Conservation (phyloP, 1,140 invertebrate species). For the Uloborus diversus region DNA sequence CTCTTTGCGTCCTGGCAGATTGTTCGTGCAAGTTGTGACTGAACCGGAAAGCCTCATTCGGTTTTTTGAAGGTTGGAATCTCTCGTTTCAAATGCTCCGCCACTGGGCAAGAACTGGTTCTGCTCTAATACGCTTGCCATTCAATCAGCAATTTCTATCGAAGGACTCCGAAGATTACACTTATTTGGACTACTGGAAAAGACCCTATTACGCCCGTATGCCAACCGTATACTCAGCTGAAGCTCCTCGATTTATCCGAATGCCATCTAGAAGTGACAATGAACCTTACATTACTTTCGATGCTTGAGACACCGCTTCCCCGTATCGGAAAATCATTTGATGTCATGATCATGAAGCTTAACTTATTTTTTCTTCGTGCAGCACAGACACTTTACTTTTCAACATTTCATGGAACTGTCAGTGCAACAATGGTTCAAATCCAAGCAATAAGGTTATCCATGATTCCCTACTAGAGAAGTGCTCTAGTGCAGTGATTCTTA, state of each 20-base stretch:
- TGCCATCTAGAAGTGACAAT: too few relatives aligned
- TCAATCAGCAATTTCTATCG: slow-evolving; percentile 14
- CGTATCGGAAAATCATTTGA: too few relatives aligned
- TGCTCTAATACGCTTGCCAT: slow-evolving; percentile 29
- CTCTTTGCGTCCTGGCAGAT: background rate
- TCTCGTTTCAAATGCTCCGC: slow-evolving; percentile 42
- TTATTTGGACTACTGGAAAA: slow-evolving; percentile 15
- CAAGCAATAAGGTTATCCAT: too few relatives aligned
- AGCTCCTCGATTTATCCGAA: slow-evolving; percentile 39
- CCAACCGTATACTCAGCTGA: slow-evolving; percentile 33
- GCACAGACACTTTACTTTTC: too few relatives aligned
- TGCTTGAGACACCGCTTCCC: too few relatives aligned
- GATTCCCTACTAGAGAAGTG: too few relatives aligned
- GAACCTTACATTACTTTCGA: too few relatives aligned
- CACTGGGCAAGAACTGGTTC: slow-evolving; percentile 25
- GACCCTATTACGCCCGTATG: slow-evolving; percentile 31
- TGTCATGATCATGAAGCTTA: too few relatives aligned
- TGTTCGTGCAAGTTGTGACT: slow-evolving; percentile 41
- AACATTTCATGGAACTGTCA: too few relatives aligned
- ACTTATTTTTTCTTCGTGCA: too few relatives aligned
- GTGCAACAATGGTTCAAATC: too few relatives aligned
- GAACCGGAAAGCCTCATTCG: slow-evolving; percentile 44
- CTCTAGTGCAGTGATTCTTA: too few relatives aligned
- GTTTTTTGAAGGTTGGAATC: slow-evolving; percentile 32
- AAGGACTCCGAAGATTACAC: background rate